phyloP scores from a whole-genome alignment of 2,888 invertebrate species.

The Scelioninae gen. 2 region DNA sequence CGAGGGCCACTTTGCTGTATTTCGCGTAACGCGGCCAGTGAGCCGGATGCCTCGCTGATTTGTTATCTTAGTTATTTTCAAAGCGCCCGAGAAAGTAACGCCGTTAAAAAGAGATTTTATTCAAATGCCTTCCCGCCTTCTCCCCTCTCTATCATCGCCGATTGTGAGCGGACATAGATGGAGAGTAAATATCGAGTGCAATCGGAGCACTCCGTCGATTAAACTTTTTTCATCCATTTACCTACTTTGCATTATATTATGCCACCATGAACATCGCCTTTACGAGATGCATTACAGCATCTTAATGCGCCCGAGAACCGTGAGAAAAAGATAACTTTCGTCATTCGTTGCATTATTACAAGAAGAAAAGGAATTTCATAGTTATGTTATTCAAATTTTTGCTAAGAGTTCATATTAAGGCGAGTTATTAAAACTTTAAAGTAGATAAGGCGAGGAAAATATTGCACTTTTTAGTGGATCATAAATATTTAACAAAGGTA shows the following conservation, averaged over 20 bases:
- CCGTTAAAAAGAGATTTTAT: slow-evolving; percentile 44
- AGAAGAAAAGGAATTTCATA: slow-evolving; percentile 39
- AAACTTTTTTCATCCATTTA: slow-evolving; percentile 57
- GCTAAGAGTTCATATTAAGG: slow-evolving; percentile 44
- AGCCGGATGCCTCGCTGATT: slow-evolving; percentile 35
- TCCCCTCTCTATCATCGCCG: too few relatives aligned
- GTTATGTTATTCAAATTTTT: slow-evolving; percentile 53
- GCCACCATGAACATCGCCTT: slow-evolving; percentile 58
- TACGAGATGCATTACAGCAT: slow-evolving; percentile 58
- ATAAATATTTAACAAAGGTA: slow-evolving; percentile 27
- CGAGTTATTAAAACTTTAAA: slow-evolving; percentile 47
- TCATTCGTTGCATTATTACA: slow-evolving; percentile 55
- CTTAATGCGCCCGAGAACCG: slow-evolving; percentile 57
- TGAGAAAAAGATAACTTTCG: slow-evolving; percentile 57
- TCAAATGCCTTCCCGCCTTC: slow-evolving; percentile 14
- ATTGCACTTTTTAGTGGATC: slow-evolving; percentile 1
- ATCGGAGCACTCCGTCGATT: slow-evolving; percentile 58
- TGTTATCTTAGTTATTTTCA: slow-evolving; percentile 55
- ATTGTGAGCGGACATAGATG: slow-evolving; percentile 38
- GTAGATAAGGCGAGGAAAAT: slow-evolving; percentile 32
- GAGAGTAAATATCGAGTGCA: slow-evolving; percentile 55
- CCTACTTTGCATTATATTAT: slow-evolving; percentile 60
- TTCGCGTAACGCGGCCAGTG: slow-evolving; percentile 22
- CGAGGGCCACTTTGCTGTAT: slow-evolving; percentile 46
- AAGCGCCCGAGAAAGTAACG: slow-evolving; percentile 2